A percentile compares a stretch with the other conserved stretches of the same genome.
These are phyloP conservation scores for Chamaea fasciata DNA, from an alignment of 2,113 vertebrate genomes.

Conservation along the genomic window DNA sequence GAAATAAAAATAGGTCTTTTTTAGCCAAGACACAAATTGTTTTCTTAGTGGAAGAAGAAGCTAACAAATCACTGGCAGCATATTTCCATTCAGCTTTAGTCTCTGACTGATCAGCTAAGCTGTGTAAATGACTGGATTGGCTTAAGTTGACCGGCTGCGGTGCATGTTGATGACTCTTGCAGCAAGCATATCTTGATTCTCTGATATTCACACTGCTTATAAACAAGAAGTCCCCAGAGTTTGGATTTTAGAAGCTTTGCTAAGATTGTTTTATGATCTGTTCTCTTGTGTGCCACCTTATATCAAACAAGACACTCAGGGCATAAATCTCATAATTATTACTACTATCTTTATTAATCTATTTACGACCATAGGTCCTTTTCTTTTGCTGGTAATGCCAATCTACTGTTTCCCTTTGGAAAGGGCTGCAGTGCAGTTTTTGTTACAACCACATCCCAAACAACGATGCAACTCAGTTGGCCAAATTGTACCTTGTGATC, in stretches of 20 bases:
- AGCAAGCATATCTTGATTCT: not conserved
- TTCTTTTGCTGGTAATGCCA: not conserved
- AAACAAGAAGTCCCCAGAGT: not conserved
- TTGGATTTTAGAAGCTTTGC: not conserved
- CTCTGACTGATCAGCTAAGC: not conserved
- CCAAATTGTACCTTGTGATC: not conserved
- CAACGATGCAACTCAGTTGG: not conserved
- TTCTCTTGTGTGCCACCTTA: not conserved
- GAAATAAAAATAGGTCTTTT: not conserved
- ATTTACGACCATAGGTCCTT: not conserved
- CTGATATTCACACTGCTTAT: not conserved
- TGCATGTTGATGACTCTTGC: not conserved
- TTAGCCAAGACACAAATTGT: not conserved
- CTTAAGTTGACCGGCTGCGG: not conserved
- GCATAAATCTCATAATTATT: not conserved
- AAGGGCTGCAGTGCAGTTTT: not conserved
- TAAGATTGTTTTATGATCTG: not conserved
- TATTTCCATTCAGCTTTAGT: not conserved
- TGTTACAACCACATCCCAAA: not conserved
- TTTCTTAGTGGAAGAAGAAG: not conserved
- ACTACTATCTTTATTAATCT: not conserved
- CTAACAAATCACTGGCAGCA: not conserved
- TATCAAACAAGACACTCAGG: not conserved
- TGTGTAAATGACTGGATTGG: not conserved
- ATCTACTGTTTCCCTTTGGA: not conserved